These are phyloP conservation scores for Sebastes cheni DNA, from an alignment of 2,797 vertebrate genomes.

Conservation along the genomic window DNA sequence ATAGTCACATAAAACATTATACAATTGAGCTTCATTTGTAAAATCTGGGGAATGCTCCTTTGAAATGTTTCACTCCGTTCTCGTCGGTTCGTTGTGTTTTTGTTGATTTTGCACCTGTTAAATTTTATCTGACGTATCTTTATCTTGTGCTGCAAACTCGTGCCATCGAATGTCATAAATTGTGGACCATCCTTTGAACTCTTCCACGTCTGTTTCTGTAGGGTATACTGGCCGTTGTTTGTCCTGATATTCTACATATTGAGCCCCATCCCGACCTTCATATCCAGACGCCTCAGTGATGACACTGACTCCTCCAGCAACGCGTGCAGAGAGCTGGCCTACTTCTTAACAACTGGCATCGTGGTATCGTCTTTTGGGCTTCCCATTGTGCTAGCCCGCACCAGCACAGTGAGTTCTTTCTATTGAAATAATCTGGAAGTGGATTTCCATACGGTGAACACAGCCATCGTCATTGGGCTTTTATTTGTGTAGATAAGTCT, in stretches of 20 bases:
- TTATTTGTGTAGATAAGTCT: neutral
- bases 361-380: slow-evolving; percentile 95
- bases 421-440: neutral
- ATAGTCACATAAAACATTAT: neutral
- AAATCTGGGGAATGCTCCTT: neutral
- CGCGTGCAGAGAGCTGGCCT: slow-evolving; percentile 91
- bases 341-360: slow-evolving; percentile 96
- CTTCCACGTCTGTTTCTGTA: slow-evolving; percentile 48
- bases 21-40: neutral
- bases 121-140: neutral
- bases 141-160: neutral
- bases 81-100: neutral
- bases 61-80: neutral
- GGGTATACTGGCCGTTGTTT: slow-evolving; percentile 95
- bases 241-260: slow-evolving; percentile 92
- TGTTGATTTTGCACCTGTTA: neutral
- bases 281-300: slow-evolving; percentile 87
- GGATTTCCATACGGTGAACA: neutral
- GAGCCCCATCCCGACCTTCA: slow-evolving; percentile 93
- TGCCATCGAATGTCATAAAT: neutral
- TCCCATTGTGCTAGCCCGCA: slow-evolving; percentile 90
- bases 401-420: slow-evolving; percentile 82
- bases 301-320: slow-evolving; percentile 91
- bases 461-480: neutral
- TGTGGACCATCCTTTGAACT: neutral